A percentile compares a stretch with the other conserved stretches of the same genome.
These are phyloP conservation scores for Campoplex capitator DNA, from an alignment of 2,888 invertebrate species.

Conservation along the genomic window DNA sequence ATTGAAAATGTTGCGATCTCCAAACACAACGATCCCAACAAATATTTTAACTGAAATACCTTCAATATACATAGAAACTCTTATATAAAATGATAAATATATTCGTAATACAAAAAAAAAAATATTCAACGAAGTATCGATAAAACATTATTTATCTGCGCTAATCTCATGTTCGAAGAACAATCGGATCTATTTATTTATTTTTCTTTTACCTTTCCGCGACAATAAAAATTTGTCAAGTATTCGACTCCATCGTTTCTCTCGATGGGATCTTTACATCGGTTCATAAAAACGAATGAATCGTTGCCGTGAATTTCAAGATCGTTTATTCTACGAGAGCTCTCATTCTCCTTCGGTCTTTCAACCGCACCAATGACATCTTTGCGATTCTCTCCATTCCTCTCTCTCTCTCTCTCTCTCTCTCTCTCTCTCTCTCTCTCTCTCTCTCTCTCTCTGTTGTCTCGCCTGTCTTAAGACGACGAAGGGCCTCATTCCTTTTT, in stretches of 20 bases:
- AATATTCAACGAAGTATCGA: too few species aligned
- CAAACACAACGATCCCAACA: background rate
- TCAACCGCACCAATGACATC: constrained; percentile 9
- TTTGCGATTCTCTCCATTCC: background rate
- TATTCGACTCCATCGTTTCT: background rate
- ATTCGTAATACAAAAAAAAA: too few species aligned
- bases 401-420: too few species aligned
- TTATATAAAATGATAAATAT: too few species aligned
- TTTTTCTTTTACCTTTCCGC: background rate
- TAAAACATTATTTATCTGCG: too few species aligned
- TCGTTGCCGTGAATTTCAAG: constrained; percentile 34
- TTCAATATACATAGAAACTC: too few species aligned
- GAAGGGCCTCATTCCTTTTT: background rate
- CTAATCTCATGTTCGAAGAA: background rate
- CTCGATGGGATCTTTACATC: background rate
- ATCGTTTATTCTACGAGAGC: constrained; percentile 30
- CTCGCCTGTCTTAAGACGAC: constrained; percentile 19
- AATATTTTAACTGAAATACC: too few species aligned
- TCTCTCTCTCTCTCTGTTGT: background rate
- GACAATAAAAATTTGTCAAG: background rate
- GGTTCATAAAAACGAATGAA: constrained; percentile 49
- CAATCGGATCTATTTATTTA: background rate
- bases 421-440: too few species aligned
- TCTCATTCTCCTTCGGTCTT: constrained; percentile 16
- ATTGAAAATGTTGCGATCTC: background rate